These are phyloP conservation scores for Matsumyia berberina DNA, from an alignment of 2,888 invertebrate genomes.

Conservation along the genomic window DNA sequence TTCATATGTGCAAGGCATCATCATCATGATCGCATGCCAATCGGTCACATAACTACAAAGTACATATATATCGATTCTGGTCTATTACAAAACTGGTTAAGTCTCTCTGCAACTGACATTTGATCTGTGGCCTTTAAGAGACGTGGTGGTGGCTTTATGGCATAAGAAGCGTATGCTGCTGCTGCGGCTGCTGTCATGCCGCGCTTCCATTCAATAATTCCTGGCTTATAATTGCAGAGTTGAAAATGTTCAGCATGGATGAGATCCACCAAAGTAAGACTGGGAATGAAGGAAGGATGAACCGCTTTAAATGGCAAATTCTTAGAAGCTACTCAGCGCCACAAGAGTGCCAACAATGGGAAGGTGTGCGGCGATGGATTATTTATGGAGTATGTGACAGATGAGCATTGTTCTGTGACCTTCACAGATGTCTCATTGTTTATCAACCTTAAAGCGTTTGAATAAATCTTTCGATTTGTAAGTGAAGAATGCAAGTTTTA, in stretches of 20 bases:
- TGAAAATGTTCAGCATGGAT: neutral
- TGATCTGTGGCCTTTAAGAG: constrained; percentile 76
- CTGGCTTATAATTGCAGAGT: constrained; percentile 52
- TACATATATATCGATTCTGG: constrained; percentile 68
- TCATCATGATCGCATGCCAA: constrained; percentile 41
- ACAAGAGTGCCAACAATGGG: constrained; percentile 53
- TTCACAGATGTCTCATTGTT: constrained; percentile 50
- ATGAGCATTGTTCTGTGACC: constrained; percentile 63
- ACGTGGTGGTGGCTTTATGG: constrained; percentile 56
- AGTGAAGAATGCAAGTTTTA: constrained; percentile 15
- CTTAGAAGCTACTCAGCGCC: constrained; percentile 38
- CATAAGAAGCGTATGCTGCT: constrained; percentile 62
- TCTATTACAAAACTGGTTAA: constrained; percentile 75
- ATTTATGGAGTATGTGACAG: constrained; percentile 64
- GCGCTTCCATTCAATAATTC: constrained; percentile 70
- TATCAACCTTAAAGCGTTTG: constrained; percentile 38
- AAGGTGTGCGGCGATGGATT: constrained; percentile 74
- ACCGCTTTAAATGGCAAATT: constrained; percentile 70
- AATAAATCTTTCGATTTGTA: constrained; percentile 41
- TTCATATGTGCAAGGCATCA: constrained; percentile 17
- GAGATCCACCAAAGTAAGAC: constrained; percentile 16
- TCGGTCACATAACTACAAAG: constrained; percentile 57
- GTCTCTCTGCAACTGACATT: constrained; percentile 71
- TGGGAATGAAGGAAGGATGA: constrained; percentile 44
- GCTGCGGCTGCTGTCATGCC: constrained; percentile 39